phyloP scores from a whole-genome alignment of 2,888 invertebrate species.

The Hemaris fuciformis region DNA sequence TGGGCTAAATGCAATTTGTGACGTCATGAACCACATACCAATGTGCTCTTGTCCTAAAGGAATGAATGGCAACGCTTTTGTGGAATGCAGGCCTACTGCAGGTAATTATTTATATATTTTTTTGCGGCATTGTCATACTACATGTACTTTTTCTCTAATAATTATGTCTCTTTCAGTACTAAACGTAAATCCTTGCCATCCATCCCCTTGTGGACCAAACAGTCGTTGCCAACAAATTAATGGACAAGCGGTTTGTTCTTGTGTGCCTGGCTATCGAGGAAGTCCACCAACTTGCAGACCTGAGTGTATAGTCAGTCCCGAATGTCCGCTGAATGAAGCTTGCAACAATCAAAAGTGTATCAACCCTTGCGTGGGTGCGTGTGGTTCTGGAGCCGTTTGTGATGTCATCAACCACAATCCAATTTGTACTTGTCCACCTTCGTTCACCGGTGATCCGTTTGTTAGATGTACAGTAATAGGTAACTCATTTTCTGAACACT shows the following conservation, averaged over 20 bases:
- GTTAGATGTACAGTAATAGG: constrained; percentile 82
- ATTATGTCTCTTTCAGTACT: constrained; percentile 44
- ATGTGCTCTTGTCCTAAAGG: constrained; percentile 86
- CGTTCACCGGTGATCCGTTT: constrained; percentile 90
- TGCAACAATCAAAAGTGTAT: constrained; percentile 88
- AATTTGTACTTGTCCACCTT: constrained; percentile 86
- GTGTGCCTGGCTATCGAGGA: constrained; percentile 86
- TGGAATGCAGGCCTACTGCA: constrained; percentile 78
- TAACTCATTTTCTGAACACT: constrained; percentile 30
- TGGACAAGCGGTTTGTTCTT: constrained; percentile 87
- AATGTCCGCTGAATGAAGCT: constrained; percentile 86
- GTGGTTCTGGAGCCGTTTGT: constrained; percentile 87
- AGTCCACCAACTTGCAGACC: constrained; percentile 89
- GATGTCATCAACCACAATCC: constrained; percentile 89
- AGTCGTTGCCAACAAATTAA: constrained; percentile 87
- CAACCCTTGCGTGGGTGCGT: constrained; percentile 90
- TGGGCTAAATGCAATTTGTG: constrained; percentile 85
- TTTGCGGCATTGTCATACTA: neutral
- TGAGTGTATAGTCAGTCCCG: constrained; percentile 88
- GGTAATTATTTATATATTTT: constrained; percentile 66
- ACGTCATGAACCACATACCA: constrained; percentile 86
- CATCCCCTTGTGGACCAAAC: constrained; percentile 90
- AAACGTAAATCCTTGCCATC: constrained; percentile 84
- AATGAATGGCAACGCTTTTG: constrained; percentile 85
- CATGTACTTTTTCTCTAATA: neutral